phyloP scores from a whole-genome alignment of 2,888 invertebrate species.

The Eristalis pertinax region DNA sequence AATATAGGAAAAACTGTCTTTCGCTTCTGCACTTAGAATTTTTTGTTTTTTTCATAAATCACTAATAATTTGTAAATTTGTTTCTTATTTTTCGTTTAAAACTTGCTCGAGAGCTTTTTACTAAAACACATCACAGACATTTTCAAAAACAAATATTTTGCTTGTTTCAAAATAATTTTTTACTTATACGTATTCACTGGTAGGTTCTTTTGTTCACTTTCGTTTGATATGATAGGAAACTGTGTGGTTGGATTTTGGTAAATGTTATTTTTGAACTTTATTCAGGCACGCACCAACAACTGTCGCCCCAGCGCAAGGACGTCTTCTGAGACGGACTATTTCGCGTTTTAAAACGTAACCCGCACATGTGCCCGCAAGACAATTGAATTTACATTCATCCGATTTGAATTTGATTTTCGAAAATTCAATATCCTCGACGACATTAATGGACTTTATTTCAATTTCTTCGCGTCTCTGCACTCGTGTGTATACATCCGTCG shows the following conservation, averaged over 20 bases:
- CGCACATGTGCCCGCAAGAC: slow-evolving; percentile 89
- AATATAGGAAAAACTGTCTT: slow-evolving; percentile 58
- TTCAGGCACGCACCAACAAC: slow-evolving; percentile 83
- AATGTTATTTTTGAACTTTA: slow-evolving; percentile 28
- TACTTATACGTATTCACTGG: slow-evolving; percentile 1
- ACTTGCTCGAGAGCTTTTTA: slow-evolving; percentile 32
- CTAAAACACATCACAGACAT: slow-evolving; percentile 73
- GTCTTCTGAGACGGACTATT: slow-evolving; percentile 98
- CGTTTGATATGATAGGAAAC: slow-evolving; percentile 75
- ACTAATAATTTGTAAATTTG: slow-evolving; percentile 15
- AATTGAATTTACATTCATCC: slow-evolving; percentile 60
- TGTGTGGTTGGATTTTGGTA: slow-evolving; percentile 31
- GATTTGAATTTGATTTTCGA: slow-evolving; percentile 56
- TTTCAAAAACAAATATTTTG: slow-evolving; percentile 40
- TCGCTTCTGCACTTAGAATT: slow-evolving; percentile 27
- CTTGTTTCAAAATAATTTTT: not conserved
- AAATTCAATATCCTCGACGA: slow-evolving; percentile 52
- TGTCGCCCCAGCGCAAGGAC: slow-evolving; percentile 97
- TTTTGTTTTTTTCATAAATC: slow-evolving; percentile 18
- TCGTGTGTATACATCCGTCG: slow-evolving; percentile 41
- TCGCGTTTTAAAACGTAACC: slow-evolving; percentile 96
- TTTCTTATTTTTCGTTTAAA: slow-evolving; percentile 35
- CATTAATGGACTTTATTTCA: slow-evolving; percentile 35
- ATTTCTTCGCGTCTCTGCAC: not conserved
- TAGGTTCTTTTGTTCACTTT: slow-evolving; percentile 41